These are phyloP conservation scores for Cephus sareptanus DNA, from an alignment of 2,888 invertebrate species.

Conservation along the genomic window DNA sequence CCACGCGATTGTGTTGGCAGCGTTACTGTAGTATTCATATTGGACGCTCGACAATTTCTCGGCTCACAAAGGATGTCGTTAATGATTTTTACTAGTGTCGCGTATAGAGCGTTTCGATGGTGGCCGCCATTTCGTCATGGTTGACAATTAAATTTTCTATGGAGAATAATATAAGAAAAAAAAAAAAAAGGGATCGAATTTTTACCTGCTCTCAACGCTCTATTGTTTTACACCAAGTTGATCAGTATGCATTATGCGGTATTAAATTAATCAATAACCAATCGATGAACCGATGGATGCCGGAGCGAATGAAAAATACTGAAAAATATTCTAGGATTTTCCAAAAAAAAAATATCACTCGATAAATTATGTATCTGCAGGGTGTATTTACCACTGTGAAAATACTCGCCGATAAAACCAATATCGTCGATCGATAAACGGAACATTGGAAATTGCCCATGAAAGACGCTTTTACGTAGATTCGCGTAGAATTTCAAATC, in stretches of 20 bases:
- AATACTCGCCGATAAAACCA: not conserved
- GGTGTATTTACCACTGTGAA: not conserved
- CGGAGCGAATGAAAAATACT: not conserved
- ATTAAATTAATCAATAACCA: not conserved
- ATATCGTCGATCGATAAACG: not conserved
- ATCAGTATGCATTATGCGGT: not conserved
- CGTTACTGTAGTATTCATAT: not conserved
- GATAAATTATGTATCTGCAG: not conserved
- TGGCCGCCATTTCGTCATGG: not conserved
- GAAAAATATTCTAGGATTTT: not conserved
- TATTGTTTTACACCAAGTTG: not conserved
- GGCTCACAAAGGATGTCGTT: constrained; percentile 33
- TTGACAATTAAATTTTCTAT: not conserved
- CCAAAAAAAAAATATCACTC: not conserved
- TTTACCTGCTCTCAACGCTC: not conserved
- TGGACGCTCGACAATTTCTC: not conserved
- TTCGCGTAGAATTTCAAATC: not conserved
- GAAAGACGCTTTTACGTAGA: not conserved
- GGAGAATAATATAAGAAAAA: not conserved
- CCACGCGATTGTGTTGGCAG: not conserved
- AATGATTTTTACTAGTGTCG: constrained; percentile 12
- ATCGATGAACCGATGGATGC: not conserved
- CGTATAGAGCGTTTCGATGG: not conserved
- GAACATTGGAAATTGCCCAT: not conserved
- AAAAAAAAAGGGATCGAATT: not conserved